Base-by-base conservation (phyloP, 2,888 invertebrate species). In the Rotaria macrura region DNA sequence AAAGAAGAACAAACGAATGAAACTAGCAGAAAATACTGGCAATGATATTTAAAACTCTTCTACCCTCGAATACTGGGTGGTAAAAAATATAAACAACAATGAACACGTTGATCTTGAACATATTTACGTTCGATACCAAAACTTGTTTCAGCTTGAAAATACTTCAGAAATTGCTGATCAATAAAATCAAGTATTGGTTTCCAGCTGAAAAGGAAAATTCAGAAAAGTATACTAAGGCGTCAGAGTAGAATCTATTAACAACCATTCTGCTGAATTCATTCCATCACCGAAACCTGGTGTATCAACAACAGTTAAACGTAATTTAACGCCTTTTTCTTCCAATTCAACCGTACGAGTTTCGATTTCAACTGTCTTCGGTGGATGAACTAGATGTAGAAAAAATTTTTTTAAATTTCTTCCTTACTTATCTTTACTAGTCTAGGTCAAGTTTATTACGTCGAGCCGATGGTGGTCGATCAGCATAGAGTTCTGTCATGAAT, bases 71-170 rank as follows among this genome's bases (percentile, higher is more conserved):
- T 90, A 87, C 89, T 89, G 34, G 91, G 91, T 85, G 90, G 90
- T 87, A 91, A 89, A 88, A 91, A 91, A 88, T 91, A 91, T 88
- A 91, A 90, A 87, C 91, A 97, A 92, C 97, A 97, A 90, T 98
- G 97, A 88, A 98, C 96, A 89, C 97, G 93, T 91, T 96, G 97
- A 91, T 98, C 97, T 86, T 96, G 94, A 88, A 98, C 97, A 91
- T 97, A 96, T 88, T 96, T 94, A 84, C 97, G 93, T 92, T 98
- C 97, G 83, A 97, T 93, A 43, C 85, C 85, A 43, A 55, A 83
- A 25, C 84, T 55, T 17, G 85, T 85, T 52, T 86, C 86, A 3
- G 84, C 84, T 57, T 52, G 40, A 84, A 54, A 86, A 40, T 84
- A 86, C 25, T 52, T 55, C 9, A 57, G 52, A 83, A 86, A 84